These are phyloP conservation scores for Dipodomys merriami DNA, from an alignment of 2,113 vertebrate genomes.

Conservation along the genomic window DNA sequence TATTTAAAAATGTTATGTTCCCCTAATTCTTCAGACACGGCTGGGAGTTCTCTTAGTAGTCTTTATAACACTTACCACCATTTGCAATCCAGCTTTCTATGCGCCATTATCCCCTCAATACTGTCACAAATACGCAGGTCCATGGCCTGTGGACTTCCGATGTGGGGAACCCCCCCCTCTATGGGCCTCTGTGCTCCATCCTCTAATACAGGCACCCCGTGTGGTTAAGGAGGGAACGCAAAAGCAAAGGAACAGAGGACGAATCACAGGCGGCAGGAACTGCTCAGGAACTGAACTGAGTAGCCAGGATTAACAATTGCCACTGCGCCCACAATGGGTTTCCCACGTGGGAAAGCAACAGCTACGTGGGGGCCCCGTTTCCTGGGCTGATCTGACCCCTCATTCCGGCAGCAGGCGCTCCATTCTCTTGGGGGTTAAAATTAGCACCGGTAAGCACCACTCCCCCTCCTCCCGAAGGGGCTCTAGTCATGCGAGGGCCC, in stretches of 20 bases:
- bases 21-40: background rate
- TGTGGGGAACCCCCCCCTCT: background rate
- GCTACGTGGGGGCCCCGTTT: background rate
- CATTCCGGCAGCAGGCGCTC: slow-evolving; percentile 22
- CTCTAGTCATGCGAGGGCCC: slow-evolving; percentile 70
- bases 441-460: slow-evolving; percentile 57
- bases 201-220: too few species aligned
- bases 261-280: background rate
- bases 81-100: background rate
- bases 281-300: background rate
- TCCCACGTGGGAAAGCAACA: background rate
- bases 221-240: background rate
- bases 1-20: background rate
- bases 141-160: background rate
- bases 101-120: background rate
- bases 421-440: slow-evolving; percentile 73
- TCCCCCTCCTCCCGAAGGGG: slow-evolving; percentile 1
- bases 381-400: slow-evolving; percentile 1
- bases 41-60: background rate
- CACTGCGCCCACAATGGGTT: background rate
- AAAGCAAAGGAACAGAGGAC: background rate
- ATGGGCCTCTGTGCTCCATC: too few species aligned
- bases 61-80: background rate
- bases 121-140: background rate
- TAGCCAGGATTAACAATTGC: background rate